A percentile compares a stretch with the other conserved stretches of the same genome.
phyloP scores from a whole-genome alignment of 2,797 vertebrate genomes.

The Pitangus sulphuratus region DNA sequence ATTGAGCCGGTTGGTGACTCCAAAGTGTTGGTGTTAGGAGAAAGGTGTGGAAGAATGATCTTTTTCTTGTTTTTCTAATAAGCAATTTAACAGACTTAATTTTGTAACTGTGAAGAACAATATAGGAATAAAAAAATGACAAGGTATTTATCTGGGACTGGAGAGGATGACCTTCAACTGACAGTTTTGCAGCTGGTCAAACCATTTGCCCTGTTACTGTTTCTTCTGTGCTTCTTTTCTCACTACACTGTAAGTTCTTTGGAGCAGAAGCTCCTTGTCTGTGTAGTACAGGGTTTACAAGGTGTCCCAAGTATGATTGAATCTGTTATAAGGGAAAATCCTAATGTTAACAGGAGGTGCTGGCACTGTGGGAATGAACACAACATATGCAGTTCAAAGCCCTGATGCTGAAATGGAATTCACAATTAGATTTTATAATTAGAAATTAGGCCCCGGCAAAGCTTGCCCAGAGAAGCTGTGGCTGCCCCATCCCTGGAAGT shows the following conservation, averaged over 20 bases:
- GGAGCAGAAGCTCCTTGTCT: not conserved
- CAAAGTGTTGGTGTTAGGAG: not conserved
- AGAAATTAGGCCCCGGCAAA: not conserved
- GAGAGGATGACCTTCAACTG: not conserved
- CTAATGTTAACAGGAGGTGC: not conserved
- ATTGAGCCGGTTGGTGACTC: not conserved
- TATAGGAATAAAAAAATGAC: not conserved
- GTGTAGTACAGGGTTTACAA: not conserved
- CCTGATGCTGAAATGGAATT: not conserved
- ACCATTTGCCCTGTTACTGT: not conserved
- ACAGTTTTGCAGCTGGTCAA: not conserved
- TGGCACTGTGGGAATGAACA: not conserved
- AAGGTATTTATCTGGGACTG: not conserved
- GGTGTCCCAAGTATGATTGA: accelerated
- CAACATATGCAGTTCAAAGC: not conserved
- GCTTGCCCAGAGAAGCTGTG: not conserved
- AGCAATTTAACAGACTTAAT: not conserved
- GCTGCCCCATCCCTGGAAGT: not conserved
- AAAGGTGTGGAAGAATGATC: not conserved
- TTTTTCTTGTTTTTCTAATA: not conserved
- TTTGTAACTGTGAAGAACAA: not conserved
- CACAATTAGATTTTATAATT: not conserved
- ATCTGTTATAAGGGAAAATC: not conserved
- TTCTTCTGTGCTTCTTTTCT: not conserved
- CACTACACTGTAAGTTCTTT: not conserved